Evolutionary conservation across 2,113 vertebrate species (phyloP), one percentile per base, ranked within the genome.

Genomic region (Scatophagus argus): DNA sequence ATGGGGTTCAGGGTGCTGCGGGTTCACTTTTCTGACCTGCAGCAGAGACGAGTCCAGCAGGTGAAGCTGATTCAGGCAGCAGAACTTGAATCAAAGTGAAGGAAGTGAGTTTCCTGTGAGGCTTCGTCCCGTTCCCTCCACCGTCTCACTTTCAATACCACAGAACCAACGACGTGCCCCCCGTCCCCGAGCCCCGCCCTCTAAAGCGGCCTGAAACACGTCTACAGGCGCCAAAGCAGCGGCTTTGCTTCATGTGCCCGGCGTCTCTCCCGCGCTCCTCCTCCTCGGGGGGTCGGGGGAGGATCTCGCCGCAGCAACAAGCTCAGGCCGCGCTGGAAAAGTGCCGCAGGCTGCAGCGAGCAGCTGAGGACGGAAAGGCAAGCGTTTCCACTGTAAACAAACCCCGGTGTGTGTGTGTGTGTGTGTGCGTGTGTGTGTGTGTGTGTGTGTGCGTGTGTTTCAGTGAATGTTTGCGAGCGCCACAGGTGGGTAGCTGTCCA

Each of bases 401-500:
- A 54, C 31, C 60, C 9, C 46, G 19, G 59, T 21, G 17, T 23
- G 60, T 25, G 60, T 4, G 27, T 47, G 38, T n/a, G 27, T 38
- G 75, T 65, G 65, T 84, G 64, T 60, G 79, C 60, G n/a, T n/a
- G 59, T 21, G 17, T 23, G 60, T 25, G 60, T 4, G 27, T 47
- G 38, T n/a, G 27, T 38, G 75, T 65, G 65, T 84, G 64, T 60
- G 79, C 60, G n/a, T n/a, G n/a, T n/a, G n/a, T 71, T 14, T 61
- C 56, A 82, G 31, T 21, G 43, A 62, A 27, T 77, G 17, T 58
- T 25, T 27, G 64, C 9, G 6, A 39, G 74, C 27, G 59, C 79
- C 76, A 80, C 87, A 83, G 83, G 83, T 83, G 77, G 60, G 77
- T 67, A 74, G 43, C 70, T 51, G 74, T 81, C 83, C 81, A 76